A percentile compares a stretch with the other conserved stretches of the same genome.
Evolutionary conservation across 2,888 invertebrate species (phyloP).

Genomic region (Perizoma affinitatum): DNA sequence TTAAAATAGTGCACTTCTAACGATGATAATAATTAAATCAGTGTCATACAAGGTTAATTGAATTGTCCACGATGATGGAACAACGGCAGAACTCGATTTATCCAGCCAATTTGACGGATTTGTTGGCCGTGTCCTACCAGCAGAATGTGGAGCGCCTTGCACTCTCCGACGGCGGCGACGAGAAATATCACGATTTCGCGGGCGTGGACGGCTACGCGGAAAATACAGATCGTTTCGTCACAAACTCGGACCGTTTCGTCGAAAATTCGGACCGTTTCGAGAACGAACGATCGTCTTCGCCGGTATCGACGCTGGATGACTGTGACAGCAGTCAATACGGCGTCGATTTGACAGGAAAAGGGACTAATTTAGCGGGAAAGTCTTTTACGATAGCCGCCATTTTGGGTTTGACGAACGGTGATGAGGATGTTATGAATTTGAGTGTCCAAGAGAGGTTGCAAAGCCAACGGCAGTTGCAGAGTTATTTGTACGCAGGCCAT

Average conservation of each 20-base stretch:
- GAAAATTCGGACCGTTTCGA: slow-evolving; percentile 50
- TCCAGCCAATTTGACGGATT: slow-evolving; percentile 67
- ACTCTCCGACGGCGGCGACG: slow-evolving; percentile 52
- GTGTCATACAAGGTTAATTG: slow-evolving; percentile 46
- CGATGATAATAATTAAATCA: slow-evolving; percentile 38
- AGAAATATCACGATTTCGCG: slow-evolving; percentile 40
- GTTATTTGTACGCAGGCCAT: slow-evolving; percentile 70
- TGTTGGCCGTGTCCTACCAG: slow-evolving; percentile 67
- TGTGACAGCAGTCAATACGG: slow-evolving; percentile 71
- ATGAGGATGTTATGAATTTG: slow-evolving; percentile 81
- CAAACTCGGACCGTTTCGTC: slow-evolving; percentile 39
- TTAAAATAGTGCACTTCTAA: slow-evolving; percentile 3
- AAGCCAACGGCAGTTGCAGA: slow-evolving; percentile 72
- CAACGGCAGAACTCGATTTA: slow-evolving; percentile 63
- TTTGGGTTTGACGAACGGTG: slow-evolving; percentile 87
- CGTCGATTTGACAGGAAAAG: slow-evolving; percentile 75
- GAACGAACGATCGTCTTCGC: slow-evolving; percentile 63
- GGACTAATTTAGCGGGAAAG: slow-evolving; percentile 82
- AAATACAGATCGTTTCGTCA: slow-evolving; percentile 39
- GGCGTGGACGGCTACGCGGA: slow-evolving; percentile 47
- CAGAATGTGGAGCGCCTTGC: slow-evolving; percentile 63
- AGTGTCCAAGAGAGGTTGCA: slow-evolving; percentile 80
- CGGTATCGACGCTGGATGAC: slow-evolving; percentile 70
- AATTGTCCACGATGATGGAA: slow-evolving; percentile 64
- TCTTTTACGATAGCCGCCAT: slow-evolving; percentile 96